Evolutionary conservation across 2,797 vertebrate genomes (phyloP).

Genomic region (Mormyrops boulengeri): DNA sequence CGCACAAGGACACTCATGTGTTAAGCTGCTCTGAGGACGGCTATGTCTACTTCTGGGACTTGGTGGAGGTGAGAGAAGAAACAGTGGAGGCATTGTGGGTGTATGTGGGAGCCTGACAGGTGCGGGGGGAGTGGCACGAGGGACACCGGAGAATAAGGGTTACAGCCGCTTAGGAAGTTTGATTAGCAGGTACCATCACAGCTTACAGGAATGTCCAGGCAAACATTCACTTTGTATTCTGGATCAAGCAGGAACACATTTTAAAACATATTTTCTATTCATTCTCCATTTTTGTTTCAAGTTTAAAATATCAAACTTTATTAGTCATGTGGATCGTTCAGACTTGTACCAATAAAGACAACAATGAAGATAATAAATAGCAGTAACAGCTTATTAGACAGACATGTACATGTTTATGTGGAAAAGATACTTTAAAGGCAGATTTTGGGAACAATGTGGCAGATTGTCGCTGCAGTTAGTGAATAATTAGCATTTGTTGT

Average conservation of each 20-base stretch:
- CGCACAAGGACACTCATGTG: slow-evolving; percentile 77
- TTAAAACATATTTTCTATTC: too few relatives aligned
- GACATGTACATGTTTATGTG: neutral
- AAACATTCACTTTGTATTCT: neutral
- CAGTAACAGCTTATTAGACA: neutral
- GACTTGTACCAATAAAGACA: neutral
- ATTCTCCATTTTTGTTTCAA: neutral
- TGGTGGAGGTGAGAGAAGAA: slow-evolving; percentile 57
- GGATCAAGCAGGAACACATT: neutral
- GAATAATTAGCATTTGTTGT: neutral
- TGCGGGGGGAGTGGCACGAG: slow-evolving; percentile 48
- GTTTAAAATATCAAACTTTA: neutral
- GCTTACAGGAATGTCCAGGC: neutral
- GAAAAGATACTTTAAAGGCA: neutral
- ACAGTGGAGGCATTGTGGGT: slow-evolving; percentile 39
- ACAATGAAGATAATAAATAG: neutral
- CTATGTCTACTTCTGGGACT: slow-evolving; percentile 81
- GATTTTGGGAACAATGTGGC: neutral
- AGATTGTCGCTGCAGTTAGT: neutral
- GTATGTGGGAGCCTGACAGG: slow-evolving; percentile 30
- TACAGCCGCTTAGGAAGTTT: neutral
- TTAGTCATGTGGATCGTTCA: neutral
- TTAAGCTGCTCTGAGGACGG: slow-evolving; percentile 89
- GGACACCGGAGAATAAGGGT: neutral
- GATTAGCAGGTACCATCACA: neutral